Conservation (phyloP, 2,113 vertebrate species). For the Opisthocomus hoazin region DNA sequence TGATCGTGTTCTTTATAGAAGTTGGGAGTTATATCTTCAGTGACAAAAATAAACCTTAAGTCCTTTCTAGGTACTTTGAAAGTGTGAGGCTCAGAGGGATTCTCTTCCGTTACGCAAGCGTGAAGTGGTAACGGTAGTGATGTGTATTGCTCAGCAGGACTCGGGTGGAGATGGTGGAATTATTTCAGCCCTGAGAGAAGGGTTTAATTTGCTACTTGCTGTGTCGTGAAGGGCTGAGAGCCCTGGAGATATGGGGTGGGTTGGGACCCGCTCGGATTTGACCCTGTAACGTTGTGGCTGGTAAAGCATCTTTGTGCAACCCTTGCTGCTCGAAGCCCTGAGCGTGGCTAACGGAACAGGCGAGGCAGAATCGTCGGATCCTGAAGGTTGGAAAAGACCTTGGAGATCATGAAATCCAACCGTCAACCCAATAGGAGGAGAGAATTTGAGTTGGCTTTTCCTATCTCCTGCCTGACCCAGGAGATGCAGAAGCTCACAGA, state of each 20-base stretch:
- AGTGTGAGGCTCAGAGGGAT: neutral
- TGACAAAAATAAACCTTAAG: neutral
- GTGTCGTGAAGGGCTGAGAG: fast-evolving
- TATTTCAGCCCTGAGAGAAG: neutral
- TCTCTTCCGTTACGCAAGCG: fast-evolving
- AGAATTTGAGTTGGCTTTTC: neutral
- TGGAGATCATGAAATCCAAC: too few relatives aligned
- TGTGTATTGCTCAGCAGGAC: too few relatives aligned
- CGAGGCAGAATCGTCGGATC: too few relatives aligned
- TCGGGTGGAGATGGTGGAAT: fast-evolving
- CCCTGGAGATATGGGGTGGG: too few relatives aligned
- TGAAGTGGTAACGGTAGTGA: neutral
- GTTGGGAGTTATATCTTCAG: neutral
- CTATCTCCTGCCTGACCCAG: neutral
- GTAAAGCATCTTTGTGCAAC: neutral
- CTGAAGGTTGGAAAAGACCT: too few relatives aligned
- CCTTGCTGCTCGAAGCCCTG: too few relatives aligned
- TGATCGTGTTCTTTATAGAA: neutral
- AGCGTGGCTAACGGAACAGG: fast-evolving
- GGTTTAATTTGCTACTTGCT: neutral
- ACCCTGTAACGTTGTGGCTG: fast-evolving
- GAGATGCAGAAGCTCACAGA: neutral
- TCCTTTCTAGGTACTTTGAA: fast-evolving
- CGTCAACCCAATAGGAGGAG: too few relatives aligned
- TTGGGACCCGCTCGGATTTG: fast-evolving